phyloP scores from a whole-genome alignment of 2,113 vertebrate species.

The Pelvicachromis taeniatus region DNA sequence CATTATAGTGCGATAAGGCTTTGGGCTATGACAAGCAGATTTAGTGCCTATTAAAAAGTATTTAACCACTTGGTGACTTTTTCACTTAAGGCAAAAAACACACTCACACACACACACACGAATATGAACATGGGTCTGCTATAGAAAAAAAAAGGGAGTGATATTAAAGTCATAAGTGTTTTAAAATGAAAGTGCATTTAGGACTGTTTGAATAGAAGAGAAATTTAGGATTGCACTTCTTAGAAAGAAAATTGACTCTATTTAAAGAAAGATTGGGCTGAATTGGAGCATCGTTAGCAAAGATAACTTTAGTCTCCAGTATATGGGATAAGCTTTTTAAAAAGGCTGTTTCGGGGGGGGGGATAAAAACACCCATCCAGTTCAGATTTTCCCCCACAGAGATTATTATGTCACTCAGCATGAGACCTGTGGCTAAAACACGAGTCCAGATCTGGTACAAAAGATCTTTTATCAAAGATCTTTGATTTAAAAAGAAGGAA shows the following conservation, averaged over 20 bases:
- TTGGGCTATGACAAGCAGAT: neutral
- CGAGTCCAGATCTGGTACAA: neutral
- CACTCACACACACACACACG: neutral
- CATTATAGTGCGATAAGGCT: neutral
- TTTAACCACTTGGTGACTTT: neutral
- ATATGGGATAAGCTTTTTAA: neutral
- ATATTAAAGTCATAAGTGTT: neutral
- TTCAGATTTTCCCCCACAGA: neutral
- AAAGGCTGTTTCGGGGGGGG: too few species aligned
- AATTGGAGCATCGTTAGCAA: neutral
- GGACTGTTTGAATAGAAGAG: neutral
- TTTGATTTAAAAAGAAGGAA: neutral
- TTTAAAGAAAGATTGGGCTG: neutral
- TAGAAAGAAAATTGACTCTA: neutral
- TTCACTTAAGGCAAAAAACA: neutral
- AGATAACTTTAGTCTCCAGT: neutral
- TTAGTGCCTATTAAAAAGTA: neutral
- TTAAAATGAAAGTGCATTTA: neutral
- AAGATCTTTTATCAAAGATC: neutral
- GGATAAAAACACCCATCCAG: too few species aligned
- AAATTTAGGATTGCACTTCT: neutral
- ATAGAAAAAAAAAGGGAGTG: neutral
- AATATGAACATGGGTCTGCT: neutral
- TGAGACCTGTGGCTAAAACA: neutral
- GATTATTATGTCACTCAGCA: neutral